Percentiles rank a stretch among this genome's conserved stretches.
Conservation (phyloP, 2,888 invertebrate genomes). For the Enchytraeus crypticus region DNA sequence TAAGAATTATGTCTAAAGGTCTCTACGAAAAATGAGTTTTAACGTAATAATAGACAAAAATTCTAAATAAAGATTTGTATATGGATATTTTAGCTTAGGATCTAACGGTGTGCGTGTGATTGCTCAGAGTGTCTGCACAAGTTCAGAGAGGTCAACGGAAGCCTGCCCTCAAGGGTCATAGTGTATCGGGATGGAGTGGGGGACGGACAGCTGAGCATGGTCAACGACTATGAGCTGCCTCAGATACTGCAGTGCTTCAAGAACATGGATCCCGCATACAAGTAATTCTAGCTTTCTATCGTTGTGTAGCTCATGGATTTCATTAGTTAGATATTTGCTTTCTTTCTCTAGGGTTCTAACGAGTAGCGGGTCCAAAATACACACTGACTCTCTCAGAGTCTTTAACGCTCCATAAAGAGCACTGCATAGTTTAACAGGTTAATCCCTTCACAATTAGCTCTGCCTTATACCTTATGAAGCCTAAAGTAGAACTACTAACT, state of each 20-base stretch:
- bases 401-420: too few relatives aligned
- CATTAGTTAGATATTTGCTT: background rate
- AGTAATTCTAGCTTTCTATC: background rate
- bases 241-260: conserved; percentile 29
- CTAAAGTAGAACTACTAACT: too few relatives aligned
- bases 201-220: conserved; percentile 45
- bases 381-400: background rate
- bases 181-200: conserved; percentile 79
- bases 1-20: too few relatives aligned
- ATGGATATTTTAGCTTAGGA: too few relatives aligned
- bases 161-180: conserved; percentile 68
- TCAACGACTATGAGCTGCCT: conserved; percentile 40
- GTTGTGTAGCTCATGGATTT: background rate
- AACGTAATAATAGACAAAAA: too few relatives aligned
- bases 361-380: too few relatives aligned
- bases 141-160: conserved; percentile 51
- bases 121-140: background rate
- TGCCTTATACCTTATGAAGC: conserved; percentile 33
- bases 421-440: too few relatives aligned
- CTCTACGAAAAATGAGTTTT: too few relatives aligned
- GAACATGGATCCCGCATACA: background rate
- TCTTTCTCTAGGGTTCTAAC: too few relatives aligned
- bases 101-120: background rate
- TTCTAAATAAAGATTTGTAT: too few relatives aligned
- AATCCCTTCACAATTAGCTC: too few relatives aligned